Base-by-base conservation (phyloP, 2,113 vertebrate genomes). In the Halcyon malimbica region DNA sequence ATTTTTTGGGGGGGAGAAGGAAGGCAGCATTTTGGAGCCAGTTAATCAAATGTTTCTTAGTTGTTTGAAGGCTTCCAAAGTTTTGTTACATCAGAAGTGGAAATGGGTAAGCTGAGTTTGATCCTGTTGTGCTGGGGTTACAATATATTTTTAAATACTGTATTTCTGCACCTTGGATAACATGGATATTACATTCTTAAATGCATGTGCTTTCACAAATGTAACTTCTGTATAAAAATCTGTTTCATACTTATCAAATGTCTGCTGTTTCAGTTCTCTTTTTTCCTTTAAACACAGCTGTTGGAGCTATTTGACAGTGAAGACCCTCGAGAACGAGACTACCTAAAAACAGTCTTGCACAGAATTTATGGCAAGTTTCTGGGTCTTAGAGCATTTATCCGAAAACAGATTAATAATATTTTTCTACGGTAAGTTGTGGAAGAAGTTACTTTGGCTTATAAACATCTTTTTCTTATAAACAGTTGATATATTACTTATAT, bases 321-420 rank as follows among this genome's bases (percentile, higher is more conserved):
- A 98, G 99, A 99, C 96, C 99, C 99, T 88, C 98, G 99, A 97
- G 99, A 99, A 98, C 98, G 99, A 97, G 99, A 99, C 98, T 99
- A 99, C 98, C 98, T 99, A 98, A 99, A 99, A 98, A 99, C 99
- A 98, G 99, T 99, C 98, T 98, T 99, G 97, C 99, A 99, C 99
- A 99, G 99, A 99, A 99, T 99, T 98, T 99, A 99, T 93, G 99
- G 99, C 96, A 99, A 99, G 99, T 99, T 99, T 98, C 99, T 99
- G 97, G 99, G 99, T 97, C 99, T 99, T 99, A 99, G 99, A 99
- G 99, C 99, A 99, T 99, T 99, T 99, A 99, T 99, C 99, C 99
- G 99, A 99, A 99, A 99, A 99, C 99, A 99, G 98, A 99, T 99
- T 97, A 99, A 99, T 99, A 99, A 99, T 99, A 99, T 99, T 99